Evolutionary conservation across 2,888 invertebrate species (phyloP).

Genomic region (Lamproptera curius): DNA sequence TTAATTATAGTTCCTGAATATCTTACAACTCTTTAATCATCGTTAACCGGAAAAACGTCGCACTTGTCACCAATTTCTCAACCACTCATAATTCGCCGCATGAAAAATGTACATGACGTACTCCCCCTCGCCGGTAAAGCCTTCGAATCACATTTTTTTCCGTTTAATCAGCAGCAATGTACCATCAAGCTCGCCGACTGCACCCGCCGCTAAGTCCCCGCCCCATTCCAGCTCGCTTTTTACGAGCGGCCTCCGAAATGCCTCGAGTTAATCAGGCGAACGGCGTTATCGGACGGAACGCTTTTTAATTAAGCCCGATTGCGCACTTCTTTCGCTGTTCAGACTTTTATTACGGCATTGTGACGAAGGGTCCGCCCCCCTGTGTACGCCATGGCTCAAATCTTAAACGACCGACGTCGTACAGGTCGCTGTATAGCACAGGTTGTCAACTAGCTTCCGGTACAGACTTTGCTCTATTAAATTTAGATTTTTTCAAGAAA

Average conservation of each 20-base stretch:
- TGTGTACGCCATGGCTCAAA: too few relatives aligned
- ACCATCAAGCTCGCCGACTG: slow-evolving; percentile 1
- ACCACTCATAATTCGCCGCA: neutral
- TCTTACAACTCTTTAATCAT: too few relatives aligned
- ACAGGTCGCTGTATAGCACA: too few relatives aligned
- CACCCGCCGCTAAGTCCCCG: slow-evolving; percentile 31
- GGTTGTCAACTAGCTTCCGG: too few relatives aligned
- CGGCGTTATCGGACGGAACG: slow-evolving; percentile 43
- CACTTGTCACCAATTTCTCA: neutral
- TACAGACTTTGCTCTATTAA: too few relatives aligned
- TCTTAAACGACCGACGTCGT: too few relatives aligned
- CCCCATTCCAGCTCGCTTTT: slow-evolving; percentile 46
- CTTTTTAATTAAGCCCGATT: slow-evolving; percentile 66
- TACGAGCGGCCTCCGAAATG: slow-evolving; percentile 47
- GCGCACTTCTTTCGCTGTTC: slow-evolving; percentile 48
- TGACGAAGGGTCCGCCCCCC: slow-evolving; percentile 24
- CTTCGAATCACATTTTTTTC: neutral
- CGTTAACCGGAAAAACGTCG: too few relatives aligned
- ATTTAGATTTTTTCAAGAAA: too few relatives aligned
- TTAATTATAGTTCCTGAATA: too few relatives aligned
- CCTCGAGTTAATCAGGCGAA: slow-evolving; percentile 55
- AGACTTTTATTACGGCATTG: slow-evolving; percentile 34
- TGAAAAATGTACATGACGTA: neutral
- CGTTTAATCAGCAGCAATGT: neutral
- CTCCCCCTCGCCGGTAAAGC: neutral